phyloP scores from a whole-genome alignment of 2,888 invertebrate genomes.

The Volucella inflata region DNA sequence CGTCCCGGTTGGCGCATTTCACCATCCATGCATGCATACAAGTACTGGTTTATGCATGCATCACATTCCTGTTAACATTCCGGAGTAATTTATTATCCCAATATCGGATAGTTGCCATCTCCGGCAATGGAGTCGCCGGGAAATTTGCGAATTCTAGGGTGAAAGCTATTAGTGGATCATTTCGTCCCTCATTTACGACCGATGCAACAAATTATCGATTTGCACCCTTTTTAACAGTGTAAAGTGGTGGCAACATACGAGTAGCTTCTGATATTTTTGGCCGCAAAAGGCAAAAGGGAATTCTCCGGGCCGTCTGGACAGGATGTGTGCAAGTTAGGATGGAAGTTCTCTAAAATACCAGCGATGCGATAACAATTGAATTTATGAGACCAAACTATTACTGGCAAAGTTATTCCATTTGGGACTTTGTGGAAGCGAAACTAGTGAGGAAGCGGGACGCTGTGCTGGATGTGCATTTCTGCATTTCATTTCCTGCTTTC shows the following conservation, averaged over 20 bases:
- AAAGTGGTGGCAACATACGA: neutral
- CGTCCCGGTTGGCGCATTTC: too few species aligned
- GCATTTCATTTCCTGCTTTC: constrained; percentile 52
- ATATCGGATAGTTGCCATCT: constrained; percentile 67
- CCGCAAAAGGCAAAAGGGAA: constrained; percentile 28
- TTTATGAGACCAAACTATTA: constrained; percentile 68
- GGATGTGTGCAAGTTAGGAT: constrained; percentile 48
- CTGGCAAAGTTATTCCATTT: constrained; percentile 48
- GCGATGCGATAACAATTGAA: constrained; percentile 66
- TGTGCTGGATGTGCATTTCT: constrained; percentile 23
- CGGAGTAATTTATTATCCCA: constrained; percentile 72
- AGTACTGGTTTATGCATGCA: constrained; percentile 28
- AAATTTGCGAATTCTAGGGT: constrained; percentile 61
- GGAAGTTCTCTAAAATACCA: constrained; percentile 61
- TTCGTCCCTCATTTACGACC: constrained; percentile 74
- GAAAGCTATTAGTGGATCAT: constrained; percentile 73
- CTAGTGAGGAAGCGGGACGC: neutral
- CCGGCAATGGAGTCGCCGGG: constrained; percentile 52
- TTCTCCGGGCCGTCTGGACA: constrained; percentile 55
- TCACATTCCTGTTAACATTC: constrained; percentile 69
- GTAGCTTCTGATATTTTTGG: constrained; percentile 32
- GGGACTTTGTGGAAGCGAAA: neutral
- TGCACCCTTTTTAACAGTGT: constrained; percentile 41
- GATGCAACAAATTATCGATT: constrained; percentile 75
- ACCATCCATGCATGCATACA: constrained; percentile 29